Evolutionary conservation across 2,113 vertebrate species (phyloP).

Genomic region (Petrocephalus microphthalmus): DNA sequence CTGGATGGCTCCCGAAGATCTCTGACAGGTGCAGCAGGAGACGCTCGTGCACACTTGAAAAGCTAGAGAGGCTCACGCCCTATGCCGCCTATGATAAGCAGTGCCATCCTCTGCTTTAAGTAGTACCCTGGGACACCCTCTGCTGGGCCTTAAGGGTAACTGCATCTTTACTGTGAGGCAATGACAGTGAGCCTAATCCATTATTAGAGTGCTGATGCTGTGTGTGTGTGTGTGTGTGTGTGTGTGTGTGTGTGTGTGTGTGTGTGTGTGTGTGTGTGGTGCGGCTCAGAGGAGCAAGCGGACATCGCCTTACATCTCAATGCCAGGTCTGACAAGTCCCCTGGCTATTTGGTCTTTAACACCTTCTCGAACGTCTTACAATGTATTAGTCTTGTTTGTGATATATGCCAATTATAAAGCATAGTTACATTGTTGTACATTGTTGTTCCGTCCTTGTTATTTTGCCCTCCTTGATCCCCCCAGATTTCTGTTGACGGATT

Average conservation of each 20-base stretch:
- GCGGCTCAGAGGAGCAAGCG: conserved; percentile 33
- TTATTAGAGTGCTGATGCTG: too few relatives aligned
- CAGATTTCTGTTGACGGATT: conserved; percentile 63
- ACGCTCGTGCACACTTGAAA: too few relatives aligned
- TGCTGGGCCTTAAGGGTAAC: not conserved
- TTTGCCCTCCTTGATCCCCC: not conserved
- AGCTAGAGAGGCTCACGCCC: too few relatives aligned
- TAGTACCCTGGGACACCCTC: not conserved
- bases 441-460: not conserved
- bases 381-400: not conserved
- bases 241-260: not conserved
- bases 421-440: not conserved
- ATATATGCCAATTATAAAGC: not conserved
- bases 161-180: not conserved
- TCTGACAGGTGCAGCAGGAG: too few relatives aligned
- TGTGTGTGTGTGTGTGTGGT: conserved; percentile 54
- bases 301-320: conserved; percentile 75
- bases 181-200: too few relatives aligned
- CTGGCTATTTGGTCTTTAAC: conserved; percentile 64
- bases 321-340: conserved; percentile 58
- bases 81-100: not conserved
- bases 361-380: conserved; percentile 30
- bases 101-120: not conserved
- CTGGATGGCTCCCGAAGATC: too few relatives aligned
- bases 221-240: not conserved